phyloP scores from a whole-genome alignment of 2,888 invertebrate species.

The Zootermopsis nevadensis region DNA sequence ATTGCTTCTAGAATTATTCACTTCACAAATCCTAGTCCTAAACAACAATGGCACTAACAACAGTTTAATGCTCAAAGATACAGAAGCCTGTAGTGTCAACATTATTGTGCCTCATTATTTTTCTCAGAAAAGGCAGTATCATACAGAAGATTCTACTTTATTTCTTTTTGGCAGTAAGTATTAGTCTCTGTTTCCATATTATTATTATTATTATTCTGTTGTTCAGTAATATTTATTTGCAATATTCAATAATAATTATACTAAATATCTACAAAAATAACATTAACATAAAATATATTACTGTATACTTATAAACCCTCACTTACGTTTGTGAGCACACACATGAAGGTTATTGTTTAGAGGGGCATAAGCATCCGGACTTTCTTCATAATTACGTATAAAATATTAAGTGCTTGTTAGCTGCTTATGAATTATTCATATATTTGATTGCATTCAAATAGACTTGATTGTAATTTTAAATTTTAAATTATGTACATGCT shows the following conservation, averaged over 20 bases:
- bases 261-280: slow-evolving; percentile 46
- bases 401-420: neutral
- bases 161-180: slow-evolving; percentile 26
- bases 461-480: neutral
- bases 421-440: slow-evolving; percentile 3
- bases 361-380: neutral
- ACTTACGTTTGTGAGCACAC: neutral
- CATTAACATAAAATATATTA: slow-evolving; percentile 46
- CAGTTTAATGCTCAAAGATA: neutral
- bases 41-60: slow-evolving; percentile 35
- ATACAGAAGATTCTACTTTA: neutral
- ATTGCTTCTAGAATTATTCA: slow-evolving; percentile 47
- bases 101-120: neutral
- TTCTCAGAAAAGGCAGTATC: slow-evolving; percentile 18
- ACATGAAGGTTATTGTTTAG: neutral
- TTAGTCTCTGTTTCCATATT: neutral
- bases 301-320: slow-evolving; percentile 25
- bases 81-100: neutral
- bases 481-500: neutral
- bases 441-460: slow-evolving; percentile 17
- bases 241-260: slow-evolving; percentile 8
- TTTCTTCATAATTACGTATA: neutral
- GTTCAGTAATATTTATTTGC: neutral
- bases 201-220: neutral
- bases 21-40: slow-evolving; percentile 27